phyloP scores from a whole-genome alignment of 2,797 vertebrate genomes.

The Pangasius larnaudii region DNA sequence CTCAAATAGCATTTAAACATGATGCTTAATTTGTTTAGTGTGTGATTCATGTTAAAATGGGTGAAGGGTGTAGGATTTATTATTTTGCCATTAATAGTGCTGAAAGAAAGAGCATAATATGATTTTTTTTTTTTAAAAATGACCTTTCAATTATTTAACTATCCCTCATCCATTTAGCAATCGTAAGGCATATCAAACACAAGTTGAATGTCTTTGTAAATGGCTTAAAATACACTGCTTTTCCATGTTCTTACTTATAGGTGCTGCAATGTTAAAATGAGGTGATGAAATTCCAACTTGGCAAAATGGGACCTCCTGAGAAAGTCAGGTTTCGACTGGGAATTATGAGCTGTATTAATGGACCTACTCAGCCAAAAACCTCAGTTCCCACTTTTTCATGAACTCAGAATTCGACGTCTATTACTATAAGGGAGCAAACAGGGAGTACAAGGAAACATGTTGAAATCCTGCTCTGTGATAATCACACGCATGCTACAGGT shows the following conservation, averaged over 20 bases:
- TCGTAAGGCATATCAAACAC: background rate
- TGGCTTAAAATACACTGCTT: background rate
- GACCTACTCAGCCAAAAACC: background rate
- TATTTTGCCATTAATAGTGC: background rate
- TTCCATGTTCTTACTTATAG: background rate
- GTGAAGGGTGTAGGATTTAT: background rate
- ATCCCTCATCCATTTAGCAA: background rate
- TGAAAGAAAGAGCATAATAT: background rate
- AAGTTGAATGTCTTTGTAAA: too few species aligned
- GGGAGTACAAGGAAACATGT: background rate
- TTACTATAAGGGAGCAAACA: background rate
- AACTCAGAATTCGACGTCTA: background rate
- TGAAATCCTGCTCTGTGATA: background rate
- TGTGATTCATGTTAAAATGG: background rate
- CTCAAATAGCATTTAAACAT: background rate
- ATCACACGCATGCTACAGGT: constrained; percentile 6
- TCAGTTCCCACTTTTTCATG: background rate
- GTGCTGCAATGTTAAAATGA: background rate
- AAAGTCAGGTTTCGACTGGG: background rate
- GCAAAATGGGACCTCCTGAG: background rate
- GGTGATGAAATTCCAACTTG: background rate
- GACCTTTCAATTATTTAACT: background rate
- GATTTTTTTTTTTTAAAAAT: too few species aligned
- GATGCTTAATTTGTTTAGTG: background rate
- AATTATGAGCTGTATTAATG: background rate